Conservation (phyloP, 2,888 invertebrate genomes). For the Automeris io region DNA sequence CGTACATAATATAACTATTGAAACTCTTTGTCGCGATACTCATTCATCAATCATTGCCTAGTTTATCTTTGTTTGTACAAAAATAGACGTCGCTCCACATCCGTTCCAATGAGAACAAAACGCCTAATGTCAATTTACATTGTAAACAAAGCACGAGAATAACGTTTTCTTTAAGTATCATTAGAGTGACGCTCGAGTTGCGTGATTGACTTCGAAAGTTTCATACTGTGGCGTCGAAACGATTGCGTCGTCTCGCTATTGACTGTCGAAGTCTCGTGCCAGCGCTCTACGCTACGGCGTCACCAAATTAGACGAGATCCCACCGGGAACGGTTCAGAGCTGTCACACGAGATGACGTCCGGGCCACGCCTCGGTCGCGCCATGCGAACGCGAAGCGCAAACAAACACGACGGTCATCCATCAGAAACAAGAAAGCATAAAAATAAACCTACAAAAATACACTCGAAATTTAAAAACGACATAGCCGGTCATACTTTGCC, state of each 20-base stretch:
- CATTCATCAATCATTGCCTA: conserved; percentile 11
- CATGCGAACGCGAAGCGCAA: conserved; percentile 39
- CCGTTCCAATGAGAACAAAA: conserved; percentile 14
- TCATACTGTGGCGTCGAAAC: conserved; percentile 30
- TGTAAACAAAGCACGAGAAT: conserved; percentile 30
- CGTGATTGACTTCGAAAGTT: conserved; percentile 8
- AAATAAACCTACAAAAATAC: conserved; percentile 27
- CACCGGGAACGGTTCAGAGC: conserved; percentile 14
- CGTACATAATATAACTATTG: too few relatives aligned
- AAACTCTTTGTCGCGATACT: conserved; percentile 7
- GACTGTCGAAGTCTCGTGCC: conserved; percentile 25
- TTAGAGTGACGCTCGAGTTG: conserved; percentile 29
- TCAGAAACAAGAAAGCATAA: conserved; percentile 35
- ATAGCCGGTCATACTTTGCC: neutral
- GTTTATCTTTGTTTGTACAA: conserved; percentile 18
- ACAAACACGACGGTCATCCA: conserved; percentile 33
- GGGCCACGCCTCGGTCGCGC: conserved; percentile 51
- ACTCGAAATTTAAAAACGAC: conserved; percentile 2
- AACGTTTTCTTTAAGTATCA: conserved; percentile 24
- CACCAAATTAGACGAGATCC: conserved; percentile 70
- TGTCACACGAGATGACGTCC: conserved; percentile 38
- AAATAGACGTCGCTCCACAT: conserved; percentile 17
- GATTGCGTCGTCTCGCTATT: conserved; percentile 32
- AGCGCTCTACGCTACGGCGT: conserved; percentile 47
- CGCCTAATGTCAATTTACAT: conserved; percentile 17